phyloP scores from a whole-genome alignment of 2,888 invertebrate species.

The Hydraecia micacea region DNA sequence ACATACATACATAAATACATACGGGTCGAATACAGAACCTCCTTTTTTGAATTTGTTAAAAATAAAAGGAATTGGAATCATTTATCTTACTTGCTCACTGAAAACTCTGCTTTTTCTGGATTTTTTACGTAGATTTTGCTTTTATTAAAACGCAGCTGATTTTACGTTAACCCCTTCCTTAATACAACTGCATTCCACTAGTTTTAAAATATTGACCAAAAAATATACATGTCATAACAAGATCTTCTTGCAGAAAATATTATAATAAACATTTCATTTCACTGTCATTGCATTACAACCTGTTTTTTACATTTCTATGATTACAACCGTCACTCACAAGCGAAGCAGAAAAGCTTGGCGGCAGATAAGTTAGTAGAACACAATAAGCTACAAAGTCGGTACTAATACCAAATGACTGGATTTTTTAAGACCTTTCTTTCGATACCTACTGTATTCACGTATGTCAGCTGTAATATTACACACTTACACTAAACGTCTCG shows the following conservation, averaged over 20 bases:
- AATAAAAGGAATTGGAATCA: neutral
- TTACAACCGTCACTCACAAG: neutral
- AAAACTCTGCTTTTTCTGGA: neutral
- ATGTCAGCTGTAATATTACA: slow-evolving; percentile 32
- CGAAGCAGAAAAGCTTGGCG: too few relatives aligned
- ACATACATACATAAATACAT: too few relatives aligned
- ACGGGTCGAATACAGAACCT: too few relatives aligned
- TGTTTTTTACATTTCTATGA: too few relatives aligned
- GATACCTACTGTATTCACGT: neutral
- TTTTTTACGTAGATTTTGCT: neutral
- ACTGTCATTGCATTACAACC: neutral
- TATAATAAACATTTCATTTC: neutral
- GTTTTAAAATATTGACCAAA: neutral
- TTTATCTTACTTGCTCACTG: neutral
- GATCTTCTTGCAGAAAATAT: neutral
- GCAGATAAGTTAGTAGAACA: neutral
- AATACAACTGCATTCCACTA: neutral
- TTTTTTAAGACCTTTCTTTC: slow-evolving; percentile 4
- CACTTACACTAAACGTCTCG: slow-evolving; percentile 10
- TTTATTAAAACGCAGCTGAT: neutral
- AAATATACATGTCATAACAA: neutral
- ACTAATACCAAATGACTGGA: neutral
- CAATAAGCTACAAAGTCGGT: neutral
- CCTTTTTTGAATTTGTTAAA: too few relatives aligned
- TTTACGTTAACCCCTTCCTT: neutral